Evolutionary conservation across 2,113 vertebrate genomes (phyloP), one percentile per base, ranked within the genome.

Genomic region (Perognathus longimembris): DNA sequence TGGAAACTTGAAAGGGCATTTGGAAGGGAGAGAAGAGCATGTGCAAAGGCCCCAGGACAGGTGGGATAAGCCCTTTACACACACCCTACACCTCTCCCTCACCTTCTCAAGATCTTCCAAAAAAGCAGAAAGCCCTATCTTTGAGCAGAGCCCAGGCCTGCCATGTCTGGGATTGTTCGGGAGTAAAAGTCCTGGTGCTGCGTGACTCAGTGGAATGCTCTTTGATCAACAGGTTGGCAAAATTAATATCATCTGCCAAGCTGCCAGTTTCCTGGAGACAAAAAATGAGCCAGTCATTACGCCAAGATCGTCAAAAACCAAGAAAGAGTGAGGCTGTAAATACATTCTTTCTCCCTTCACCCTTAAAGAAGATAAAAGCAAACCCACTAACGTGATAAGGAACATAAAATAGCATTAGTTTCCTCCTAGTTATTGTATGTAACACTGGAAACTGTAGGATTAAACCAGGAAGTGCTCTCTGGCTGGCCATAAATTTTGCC

Each of bases 391-490:
- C 57, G 70, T 9, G 28, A 91, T 89, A 95, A 90, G 90, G 74
- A 96, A 94, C 96, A 97, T 97, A 96, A 97, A 97, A 88, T 12
- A 30, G 79, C 94, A 74, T 91, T 94, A 61, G 89, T 95, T 97
- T 95, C 96, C 79, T 91, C 97, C 82, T 81, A 94, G 97, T 98
- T 98, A 97, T 98, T 97, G 97, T 93, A 97, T 94, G 92, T 94
- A 97, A 84, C 96, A 85, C 95, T 71, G 80, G 97, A 98, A 98
- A 97, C 26, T 93, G 95, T 94, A 75, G 96, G 97, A 98, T 97
- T 98, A 97, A 98, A 97, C 95, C 97, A 97, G 94, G 93, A 98
- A 98, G 97, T 94, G 85, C 97, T 98, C 98, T 98, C 98, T 92
- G 93, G 97, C 96, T 97, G 94, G 97, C 93, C 96, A 97, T 98